Evolutionary conservation across 2,797 vertebrate species (phyloP).

Genomic region (Peromyscus aztecus): DNA sequence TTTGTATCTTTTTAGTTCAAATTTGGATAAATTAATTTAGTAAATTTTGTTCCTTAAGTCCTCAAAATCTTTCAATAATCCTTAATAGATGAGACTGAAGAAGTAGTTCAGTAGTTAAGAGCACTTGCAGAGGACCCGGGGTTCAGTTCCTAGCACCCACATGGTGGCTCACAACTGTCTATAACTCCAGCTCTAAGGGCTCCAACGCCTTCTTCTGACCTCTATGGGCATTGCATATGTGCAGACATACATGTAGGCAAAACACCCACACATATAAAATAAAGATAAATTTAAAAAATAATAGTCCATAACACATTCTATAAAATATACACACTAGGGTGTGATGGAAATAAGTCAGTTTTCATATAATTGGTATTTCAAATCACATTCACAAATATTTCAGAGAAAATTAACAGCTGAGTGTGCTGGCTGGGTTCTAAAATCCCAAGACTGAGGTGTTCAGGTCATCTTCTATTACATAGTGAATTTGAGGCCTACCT

Average conservation of each 20-base stretch:
- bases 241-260: background rate
- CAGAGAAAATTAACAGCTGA: conserved; percentile 55
- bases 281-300: background rate
- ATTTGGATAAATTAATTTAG: conserved; percentile 61
- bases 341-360: conserved; percentile 35
- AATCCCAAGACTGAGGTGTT: background rate
- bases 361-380: conserved; percentile 42
- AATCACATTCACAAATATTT: conserved; percentile 66
- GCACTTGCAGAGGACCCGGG: too few relatives aligned
- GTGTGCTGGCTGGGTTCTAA: background rate
- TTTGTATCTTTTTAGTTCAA: conserved; percentile 29
- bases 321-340: conserved; percentile 54
- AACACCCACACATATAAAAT: background rate
- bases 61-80: conserved; percentile 56
- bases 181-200: background rate
- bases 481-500: background rate
- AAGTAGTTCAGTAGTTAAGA: background rate
- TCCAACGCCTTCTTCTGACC: background rate
- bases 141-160: background rate
- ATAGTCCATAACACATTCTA: conserved; percentile 32
- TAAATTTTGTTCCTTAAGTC: conserved; percentile 54
- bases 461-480: background rate
- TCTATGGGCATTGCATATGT: background rate
- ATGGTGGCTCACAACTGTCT: background rate
- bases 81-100: background rate